Conservation (phyloP, 2,797 vertebrate genomes). For the Limnodromus scolopaceus region DNA sequence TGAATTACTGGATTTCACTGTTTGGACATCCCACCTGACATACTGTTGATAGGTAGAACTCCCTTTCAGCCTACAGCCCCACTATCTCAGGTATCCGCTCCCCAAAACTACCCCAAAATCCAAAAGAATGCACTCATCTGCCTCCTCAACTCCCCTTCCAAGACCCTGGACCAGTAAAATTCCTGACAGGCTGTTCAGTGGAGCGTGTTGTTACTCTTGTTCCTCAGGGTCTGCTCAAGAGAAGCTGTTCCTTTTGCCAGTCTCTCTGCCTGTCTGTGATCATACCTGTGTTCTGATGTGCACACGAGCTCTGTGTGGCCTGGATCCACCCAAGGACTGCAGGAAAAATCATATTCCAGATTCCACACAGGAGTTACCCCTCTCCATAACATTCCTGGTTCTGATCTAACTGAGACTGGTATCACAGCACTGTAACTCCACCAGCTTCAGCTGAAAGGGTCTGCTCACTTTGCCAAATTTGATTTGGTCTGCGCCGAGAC, state of each 20-base stretch:
- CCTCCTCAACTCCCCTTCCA: not conserved
- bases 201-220: not conserved
- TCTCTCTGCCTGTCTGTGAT: not conserved
- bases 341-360: not conserved
- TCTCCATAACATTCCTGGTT: not conserved
- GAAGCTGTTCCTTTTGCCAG: not conserved
- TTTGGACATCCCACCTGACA: not conserved
- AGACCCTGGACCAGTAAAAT: not conserved
- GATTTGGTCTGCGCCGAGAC: conserved; percentile 8
- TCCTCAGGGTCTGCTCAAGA: not conserved
- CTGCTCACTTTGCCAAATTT: not conserved
- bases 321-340: conserved; percentile 25
- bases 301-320: not conserved
- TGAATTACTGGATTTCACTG: not conserved
- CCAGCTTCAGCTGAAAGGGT: not conserved
- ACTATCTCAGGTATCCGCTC: not conserved
- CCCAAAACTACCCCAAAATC: not conserved
- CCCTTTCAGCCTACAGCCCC: not conserved
- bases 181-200: not conserved
- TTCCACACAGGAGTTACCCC: not conserved
- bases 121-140: not conserved
- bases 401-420: conserved; percentile 22
- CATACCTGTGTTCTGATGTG: not conserved
- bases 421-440: not conserved
- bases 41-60: not conserved